Base-by-base conservation (phyloP, 2,797 vertebrate genomes). In the Perodicticus potto region DNA sequence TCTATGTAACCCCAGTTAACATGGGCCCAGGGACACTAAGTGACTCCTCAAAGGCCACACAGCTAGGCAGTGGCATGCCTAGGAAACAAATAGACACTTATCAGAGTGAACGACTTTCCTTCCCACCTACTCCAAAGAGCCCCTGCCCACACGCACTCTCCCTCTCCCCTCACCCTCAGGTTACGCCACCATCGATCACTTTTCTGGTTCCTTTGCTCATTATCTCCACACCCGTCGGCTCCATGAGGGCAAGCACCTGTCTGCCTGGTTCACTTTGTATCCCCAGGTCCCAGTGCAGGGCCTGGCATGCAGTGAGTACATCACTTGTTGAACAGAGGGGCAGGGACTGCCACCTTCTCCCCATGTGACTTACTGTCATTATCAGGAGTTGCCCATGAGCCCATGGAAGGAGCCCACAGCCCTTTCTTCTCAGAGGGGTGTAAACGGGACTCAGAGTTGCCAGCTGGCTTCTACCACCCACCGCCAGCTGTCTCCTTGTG, bases 291-390 rank as follows among this genome's bases (percentile, higher is more conserved):
- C 19, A 55, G 53, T 4, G 19, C 17, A 55, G 53, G 19, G 53
- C 53, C 53, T 55, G 53, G 53, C 53, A 1, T 7, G 6, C 19
- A 57, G 55, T 57, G 20, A 17, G 55, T 57, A 17, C 19, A 57
- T 20, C 55, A 57, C 5, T 57, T 20, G 55, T 57, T 57, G 55
- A 20, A 57, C 17, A 57, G 55, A 57, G 55, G 19, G 20, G 55
- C 55, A 57, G 55, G 55, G 55, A 20, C 55, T 57, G 55, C 23
- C 67, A 17, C 16, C 53, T 57, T 16, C 40, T 37, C 49, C 34
- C 29, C 0, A 22, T 0, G 2, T 23, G 37, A 9, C 6, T 37
- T 29, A 8, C 23, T 0, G 0, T 53, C 53, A 0, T 29, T n/a
- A 55, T 27, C 32, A 57, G 17, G 37, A 55, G 7, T 70, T 25